Evolutionary conservation across 1,140 invertebrate genomes (phyloP).

Genomic region (Eriocheir sinensis): DNA sequence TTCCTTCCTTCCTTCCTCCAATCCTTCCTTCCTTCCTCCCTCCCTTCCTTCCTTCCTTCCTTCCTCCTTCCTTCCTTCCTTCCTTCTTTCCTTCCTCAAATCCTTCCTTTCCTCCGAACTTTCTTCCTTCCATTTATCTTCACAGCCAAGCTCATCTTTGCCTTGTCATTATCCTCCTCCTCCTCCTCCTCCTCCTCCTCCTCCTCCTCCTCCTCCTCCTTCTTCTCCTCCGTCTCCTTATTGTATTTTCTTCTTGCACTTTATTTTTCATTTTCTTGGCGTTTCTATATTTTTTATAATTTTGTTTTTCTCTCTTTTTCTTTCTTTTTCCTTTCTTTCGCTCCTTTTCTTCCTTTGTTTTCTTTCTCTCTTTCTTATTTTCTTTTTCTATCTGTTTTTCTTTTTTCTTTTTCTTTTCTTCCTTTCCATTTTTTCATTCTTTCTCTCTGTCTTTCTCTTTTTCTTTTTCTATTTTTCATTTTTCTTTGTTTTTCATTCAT

Average conservation of each 20-base stretch:
- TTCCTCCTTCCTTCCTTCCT: background rate
- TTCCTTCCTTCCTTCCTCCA: background rate
- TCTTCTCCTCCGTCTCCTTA: background rate
- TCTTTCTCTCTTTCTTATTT: background rate
- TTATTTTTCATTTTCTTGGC: background rate
- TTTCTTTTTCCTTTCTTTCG: no score
- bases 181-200: background rate
- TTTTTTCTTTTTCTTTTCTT: background rate
- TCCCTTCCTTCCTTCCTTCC: slow-evolving; percentile 16
- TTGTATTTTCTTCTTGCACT: background rate
- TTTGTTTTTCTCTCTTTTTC: background rate
- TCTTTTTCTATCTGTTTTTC: background rate
- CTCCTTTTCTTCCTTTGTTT: background rate
- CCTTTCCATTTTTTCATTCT: background rate
- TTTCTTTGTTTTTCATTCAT: background rate
- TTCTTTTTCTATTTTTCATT: background rate
- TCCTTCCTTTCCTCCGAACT: background rate
- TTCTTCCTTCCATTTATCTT: background rate
- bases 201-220: background rate
- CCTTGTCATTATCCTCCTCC: background rate
- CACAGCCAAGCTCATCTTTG: background rate
- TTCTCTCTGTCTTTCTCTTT: background rate
- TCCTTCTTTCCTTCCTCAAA: background rate
- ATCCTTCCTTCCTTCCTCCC: background rate
- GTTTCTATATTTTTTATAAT: background rate